Evolutionary conservation across 2,113 vertebrate genomes (phyloP), one percentile per base, ranked within the genome.

Genomic region (Zosterops lateralis): DNA sequence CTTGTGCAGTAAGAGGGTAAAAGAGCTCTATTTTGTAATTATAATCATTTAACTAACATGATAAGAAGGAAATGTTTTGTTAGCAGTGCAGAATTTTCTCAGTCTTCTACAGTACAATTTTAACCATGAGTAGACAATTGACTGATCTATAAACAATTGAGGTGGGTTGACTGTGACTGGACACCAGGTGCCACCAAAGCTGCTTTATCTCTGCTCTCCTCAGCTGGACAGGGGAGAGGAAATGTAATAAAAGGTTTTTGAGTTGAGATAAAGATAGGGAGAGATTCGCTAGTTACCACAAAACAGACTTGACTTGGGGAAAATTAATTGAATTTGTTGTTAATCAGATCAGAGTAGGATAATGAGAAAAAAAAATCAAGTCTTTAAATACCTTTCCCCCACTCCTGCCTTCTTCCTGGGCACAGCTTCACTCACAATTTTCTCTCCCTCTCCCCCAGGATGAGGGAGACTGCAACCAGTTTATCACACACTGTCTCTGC

Each of bases 11-110:
- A 84, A 91, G 73, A 74, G 40, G 42, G 61, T 64, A 20, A 87
- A 93, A 84, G 60, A 64, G 40, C 36, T 89, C 44, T 87, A 64
- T 92, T 78, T 93, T 81, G 28, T 95, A 91, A 89, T 91, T 89
- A 87, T 48, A 87, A 77, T 71, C 0, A 75, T 91, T 95, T 87
- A 64, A 78, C 31, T 87, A 36, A 68, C 57, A 61, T 50, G 15
- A 17, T 84, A 45, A 68, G 80, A 56, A 72, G 19, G 21, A 75
- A 92, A 86, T 32, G 5, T 48, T 93, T 89, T 90, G 26, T 56
- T 89, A 74, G 68, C 71, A 94, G 53, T 5, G 12, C 13, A 80
- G 64, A 74, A 60, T 86, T 90, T 93, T 77, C 24, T 71, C 29
- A 21, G 13, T 81, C 32, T 84, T 56, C 36, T 72, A 3, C n/a